A percentile compares a stretch with the other conserved stretches of the same genome.
These are phyloP conservation scores for Gavia stellata DNA, from an alignment of 2,113 vertebrate genomes.

Conservation along the genomic window DNA sequence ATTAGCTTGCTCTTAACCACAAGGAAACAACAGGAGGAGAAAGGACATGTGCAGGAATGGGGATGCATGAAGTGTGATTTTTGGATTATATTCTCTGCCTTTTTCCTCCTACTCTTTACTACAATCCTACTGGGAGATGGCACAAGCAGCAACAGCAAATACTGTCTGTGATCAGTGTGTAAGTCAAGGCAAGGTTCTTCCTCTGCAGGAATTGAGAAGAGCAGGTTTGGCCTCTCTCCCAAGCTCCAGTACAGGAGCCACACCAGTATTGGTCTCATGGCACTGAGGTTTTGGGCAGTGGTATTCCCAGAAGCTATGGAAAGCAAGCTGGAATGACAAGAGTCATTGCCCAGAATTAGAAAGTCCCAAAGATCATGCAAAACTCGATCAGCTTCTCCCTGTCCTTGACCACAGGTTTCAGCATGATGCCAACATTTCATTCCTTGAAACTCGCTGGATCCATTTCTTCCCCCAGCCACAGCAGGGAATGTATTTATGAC, in stretches of 20 bases:
- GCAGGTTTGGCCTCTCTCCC: background rate
- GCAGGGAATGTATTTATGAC: background rate
- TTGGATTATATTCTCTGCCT: background rate
- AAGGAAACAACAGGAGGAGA: background rate
- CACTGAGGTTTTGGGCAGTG: background rate
- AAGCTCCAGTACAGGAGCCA: background rate
- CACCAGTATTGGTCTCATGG: rapidly evolving
- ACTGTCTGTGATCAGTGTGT: background rate
- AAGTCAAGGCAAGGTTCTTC: background rate
- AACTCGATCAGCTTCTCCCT: background rate
- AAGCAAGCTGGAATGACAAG: background rate
- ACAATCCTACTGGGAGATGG: background rate
- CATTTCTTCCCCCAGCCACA: background rate
- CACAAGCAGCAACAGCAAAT: background rate
- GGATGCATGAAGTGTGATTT: background rate
- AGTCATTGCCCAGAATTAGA: background rate
- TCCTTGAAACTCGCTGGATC: background rate
- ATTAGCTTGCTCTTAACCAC: background rate
- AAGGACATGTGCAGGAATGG: background rate
- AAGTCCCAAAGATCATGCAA: background rate
- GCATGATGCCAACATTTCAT: background rate
- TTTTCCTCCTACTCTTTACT: background rate
- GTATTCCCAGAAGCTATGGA: background rate
- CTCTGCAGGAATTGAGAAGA: background rate
- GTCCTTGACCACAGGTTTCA: background rate